Evolutionary conservation across 2,888 invertebrate genomes (phyloP).

Genomic region (Tipula confusa): DNA sequence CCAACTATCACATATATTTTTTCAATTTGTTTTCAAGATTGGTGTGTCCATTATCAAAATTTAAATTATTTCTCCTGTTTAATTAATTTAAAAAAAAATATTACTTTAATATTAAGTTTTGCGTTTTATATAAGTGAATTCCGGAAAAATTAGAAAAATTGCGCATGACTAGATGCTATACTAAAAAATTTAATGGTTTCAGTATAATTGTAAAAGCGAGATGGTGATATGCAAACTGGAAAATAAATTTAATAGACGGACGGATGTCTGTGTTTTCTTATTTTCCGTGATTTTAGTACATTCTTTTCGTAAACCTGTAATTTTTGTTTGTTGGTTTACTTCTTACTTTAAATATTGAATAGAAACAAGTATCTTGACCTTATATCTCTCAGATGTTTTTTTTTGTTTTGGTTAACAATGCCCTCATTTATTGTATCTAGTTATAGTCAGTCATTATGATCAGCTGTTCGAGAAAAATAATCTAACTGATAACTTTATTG

Average conservation of each 20-base stretch:
- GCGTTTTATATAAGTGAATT: background rate
- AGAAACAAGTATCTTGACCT: background rate
- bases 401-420: background rate
- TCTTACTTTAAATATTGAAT: background rate
- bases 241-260: background rate
- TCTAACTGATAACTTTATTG: too few species aligned
- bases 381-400: background rate
- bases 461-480: too few species aligned
- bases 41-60: background rate
- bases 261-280: conserved; percentile 3
- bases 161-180: background rate
- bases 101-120: background rate
- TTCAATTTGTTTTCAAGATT: too few species aligned
- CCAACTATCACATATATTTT: background rate
- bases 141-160: background rate
- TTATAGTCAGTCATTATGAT: too few species aligned
- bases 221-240: background rate
- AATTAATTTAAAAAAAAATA: background rate
- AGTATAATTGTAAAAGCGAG: background rate
- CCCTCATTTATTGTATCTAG: too few species aligned
- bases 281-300: background rate
- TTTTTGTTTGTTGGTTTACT: background rate
- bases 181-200: background rate
- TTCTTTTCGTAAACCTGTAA: conserved; percentile 16
- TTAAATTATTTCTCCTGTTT: background rate